These are phyloP conservation scores for Arge pagana DNA, from an alignment of 2,888 invertebrate species.

Conservation along the genomic window DNA sequence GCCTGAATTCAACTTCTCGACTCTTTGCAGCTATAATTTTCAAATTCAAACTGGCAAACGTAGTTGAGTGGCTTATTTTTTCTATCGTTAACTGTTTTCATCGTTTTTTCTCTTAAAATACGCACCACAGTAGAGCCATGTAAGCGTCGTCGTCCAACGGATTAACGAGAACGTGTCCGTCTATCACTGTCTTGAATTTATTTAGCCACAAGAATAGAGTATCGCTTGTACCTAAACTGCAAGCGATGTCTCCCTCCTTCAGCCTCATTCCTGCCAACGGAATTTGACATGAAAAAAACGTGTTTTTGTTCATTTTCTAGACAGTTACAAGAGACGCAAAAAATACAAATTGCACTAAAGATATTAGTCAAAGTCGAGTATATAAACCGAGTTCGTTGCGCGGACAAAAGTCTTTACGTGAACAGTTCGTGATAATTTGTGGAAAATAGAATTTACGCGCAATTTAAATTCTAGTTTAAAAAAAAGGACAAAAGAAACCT, in stretches of 20 bases:
- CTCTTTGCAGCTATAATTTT: too few species aligned
- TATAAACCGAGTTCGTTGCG: too few species aligned
- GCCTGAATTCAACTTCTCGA: too few species aligned
- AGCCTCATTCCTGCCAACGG: constrained; percentile 73
- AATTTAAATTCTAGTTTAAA: too few species aligned
- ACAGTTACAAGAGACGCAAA: neutral
- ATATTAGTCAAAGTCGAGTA: too few species aligned
- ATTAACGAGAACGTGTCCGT: constrained; percentile 88
- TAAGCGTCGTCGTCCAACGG: constrained; percentile 77
- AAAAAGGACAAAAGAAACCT: too few species aligned
- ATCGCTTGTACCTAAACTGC: constrained; percentile 93
- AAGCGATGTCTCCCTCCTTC: constrained; percentile 79
- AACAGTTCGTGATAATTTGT: too few species aligned
- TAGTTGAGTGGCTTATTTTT: too few species aligned
- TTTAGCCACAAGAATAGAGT: constrained; percentile 81
- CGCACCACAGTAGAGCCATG: constrained; percentile 87
- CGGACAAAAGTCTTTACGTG: too few species aligned
- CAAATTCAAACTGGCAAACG: too few species aligned
- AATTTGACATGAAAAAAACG: neutral
- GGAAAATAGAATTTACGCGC: too few species aligned
- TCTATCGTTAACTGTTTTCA: neutral
- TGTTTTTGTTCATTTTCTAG: neutral
- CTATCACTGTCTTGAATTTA: constrained; percentile 69
- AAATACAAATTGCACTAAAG: neutral
- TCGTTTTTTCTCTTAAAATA: constrained; percentile 9